Base-by-base conservation (phyloP, 2,113 vertebrate species). In the Gymnobelideus leadbeateri region DNA sequence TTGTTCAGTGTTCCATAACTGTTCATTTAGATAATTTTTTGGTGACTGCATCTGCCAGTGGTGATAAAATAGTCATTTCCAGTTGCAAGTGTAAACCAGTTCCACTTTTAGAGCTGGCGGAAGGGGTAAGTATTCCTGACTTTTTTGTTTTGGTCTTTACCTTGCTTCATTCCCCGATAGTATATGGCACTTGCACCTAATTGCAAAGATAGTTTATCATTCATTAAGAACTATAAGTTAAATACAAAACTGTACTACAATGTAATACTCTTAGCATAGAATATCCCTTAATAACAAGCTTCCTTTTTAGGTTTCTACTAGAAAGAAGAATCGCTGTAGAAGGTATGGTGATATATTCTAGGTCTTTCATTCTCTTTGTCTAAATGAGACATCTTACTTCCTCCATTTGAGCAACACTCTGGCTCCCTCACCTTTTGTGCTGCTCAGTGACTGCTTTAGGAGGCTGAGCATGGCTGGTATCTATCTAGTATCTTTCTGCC, bases 61-160 rank as follows among this genome's bases (percentile, higher is more conserved):
- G 99, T 91, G 99, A 99, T 98, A 99, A 99, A 98, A 99, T 99
- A 97, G 99, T 99, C 94, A 98, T 99, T 94, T 99, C 99, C 96
- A 99, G 99, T 98, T 99, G 99, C 94, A 99, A 99, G 98, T 98
- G 98, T 9, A 99, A 99, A 97, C 98, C 99, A 24, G 98, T 99
- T 95, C 97, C 99, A 10, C 98, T 99, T 95, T 98, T 99, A 96
- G 99, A 99, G 95, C 98, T 99, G 97, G 99, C 98, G 1, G 99
- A 99, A 96, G 99, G 99, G 98, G 99, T 99, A 98, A 99, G 99
- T 99, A 96, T 93, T 84, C 89, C 3, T 95, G 26, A 61, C 52
- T 94, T 93, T 51, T 93, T 92, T 16, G 6, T 25, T 92, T 25
- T 11, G 37, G 47, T 31, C 11, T 1, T n/a, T 50, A 24, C 90